Base-by-base conservation (phyloP, 2,888 invertebrate species). In the Papilio protenor region DNA sequence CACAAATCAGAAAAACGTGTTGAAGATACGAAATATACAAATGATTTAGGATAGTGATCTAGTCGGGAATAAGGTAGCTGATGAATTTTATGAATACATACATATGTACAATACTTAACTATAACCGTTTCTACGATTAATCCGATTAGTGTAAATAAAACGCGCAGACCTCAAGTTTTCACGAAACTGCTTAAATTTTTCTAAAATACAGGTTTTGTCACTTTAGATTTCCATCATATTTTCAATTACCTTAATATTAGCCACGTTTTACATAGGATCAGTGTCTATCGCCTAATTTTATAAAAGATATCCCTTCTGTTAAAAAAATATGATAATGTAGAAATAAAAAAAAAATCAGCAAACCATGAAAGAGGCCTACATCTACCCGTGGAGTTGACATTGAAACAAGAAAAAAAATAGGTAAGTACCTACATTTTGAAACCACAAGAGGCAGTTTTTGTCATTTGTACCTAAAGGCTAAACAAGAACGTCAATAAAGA, bases 401-500 rank as follows among this genome's bases (percentile, higher is more conserved):
- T 23, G 23, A 61, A 61, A 27, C 1, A 61, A 61, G 14, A 1
- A 21, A 27, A 61, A 27, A 27, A 27, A n/a, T n/a, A 59, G 12
- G 8, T 14, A 21, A 12, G 16, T 52, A 52, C 5, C 8, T 2
- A 55, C 61, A 27, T 61, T 61, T 16, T 14, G 61, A 27, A 61
- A 27, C 27, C 23, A 12, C 27, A 27, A 61, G 27, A 61, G 61
- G 61, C 27, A 61, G 61, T 61, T 61, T 61, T 27, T 61, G 27
- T 61, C 6, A 61, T 61, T 61, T 27, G 27, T 27, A 27, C 61
- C 27, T 27, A 16, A 27, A 40, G 66, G 66, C n/a, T 66, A 66
- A 66, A 66, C 40, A 66, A 14, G 40, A 66, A 66, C 40, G 33
- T 66, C 40, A 66, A 66, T 66, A 66, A 66, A n/a, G n/a, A 66